Conservation (phyloP, 2,797 vertebrate species). For the Tiaroga cobitis region DNA sequence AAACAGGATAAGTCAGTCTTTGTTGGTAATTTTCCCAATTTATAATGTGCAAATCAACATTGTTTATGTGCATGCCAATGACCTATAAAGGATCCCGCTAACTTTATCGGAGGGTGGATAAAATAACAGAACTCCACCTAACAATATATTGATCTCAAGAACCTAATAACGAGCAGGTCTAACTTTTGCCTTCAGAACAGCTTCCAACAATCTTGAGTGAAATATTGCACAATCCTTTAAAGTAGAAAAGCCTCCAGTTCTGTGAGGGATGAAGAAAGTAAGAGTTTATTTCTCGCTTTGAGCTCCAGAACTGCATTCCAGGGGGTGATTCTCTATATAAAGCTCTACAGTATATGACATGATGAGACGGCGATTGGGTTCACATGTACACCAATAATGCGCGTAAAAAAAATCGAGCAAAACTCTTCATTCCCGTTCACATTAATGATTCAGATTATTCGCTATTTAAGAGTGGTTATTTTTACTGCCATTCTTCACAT, state of each 20-base stretch:
- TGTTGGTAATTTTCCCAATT: not conserved
- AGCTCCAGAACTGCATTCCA: slow-evolving; percentile 19
- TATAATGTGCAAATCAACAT: slow-evolving; percentile 22
- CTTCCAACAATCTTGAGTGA: not conserved
- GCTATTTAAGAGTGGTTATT: not conserved
- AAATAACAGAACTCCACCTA: slow-evolving; percentile 12
- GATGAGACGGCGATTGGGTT: not conserved
- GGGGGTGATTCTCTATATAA: not conserved
- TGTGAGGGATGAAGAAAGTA: not conserved
- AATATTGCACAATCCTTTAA: slow-evolving; percentile 18
- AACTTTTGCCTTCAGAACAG: slow-evolving; percentile 16
- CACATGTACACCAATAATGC: not conserved
- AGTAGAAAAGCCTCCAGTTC: slow-evolving; percentile 24
- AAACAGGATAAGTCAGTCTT: not conserved
- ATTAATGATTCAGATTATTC: too few relatives aligned
- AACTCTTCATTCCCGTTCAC: not conserved
- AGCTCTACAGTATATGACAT: not conserved
- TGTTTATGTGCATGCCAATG: slow-evolving; percentile 17
- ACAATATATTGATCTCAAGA: slow-evolving; percentile 40
- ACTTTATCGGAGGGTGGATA: slow-evolving; percentile 7
- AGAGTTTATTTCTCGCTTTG: slow-evolving; percentile 26
- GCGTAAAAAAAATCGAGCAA: not conserved
- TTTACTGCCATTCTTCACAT: not conserved
- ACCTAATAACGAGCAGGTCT: slow-evolving; percentile 10
- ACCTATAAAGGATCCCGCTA: not conserved